phyloP scores from a whole-genome alignment of 2,113 vertebrate species.

The Onychorhynchus coronatus region DNA sequence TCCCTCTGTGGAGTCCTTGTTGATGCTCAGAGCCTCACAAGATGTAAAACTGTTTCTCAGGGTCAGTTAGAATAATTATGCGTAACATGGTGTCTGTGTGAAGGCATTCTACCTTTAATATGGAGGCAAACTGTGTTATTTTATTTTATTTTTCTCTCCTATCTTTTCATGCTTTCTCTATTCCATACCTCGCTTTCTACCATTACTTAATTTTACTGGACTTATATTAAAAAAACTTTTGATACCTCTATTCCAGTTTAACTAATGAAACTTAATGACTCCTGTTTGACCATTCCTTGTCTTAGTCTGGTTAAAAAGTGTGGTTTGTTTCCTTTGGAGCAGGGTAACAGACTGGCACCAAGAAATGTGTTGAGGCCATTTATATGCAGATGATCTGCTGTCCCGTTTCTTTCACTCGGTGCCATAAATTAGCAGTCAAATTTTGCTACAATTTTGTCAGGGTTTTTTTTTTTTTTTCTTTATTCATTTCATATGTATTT shows the following conservation, averaged over 20 bases:
- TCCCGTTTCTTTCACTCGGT: constrained; percentile 58
- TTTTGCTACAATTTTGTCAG: constrained; percentile 57
- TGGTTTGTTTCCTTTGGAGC: constrained; percentile 36
- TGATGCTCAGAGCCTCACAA: neutral
- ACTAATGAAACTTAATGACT: constrained; percentile 3
- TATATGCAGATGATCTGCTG: constrained; percentile 66
- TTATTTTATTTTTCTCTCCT: neutral
- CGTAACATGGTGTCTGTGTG: neutral
- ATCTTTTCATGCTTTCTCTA: neutral
- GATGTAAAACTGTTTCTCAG: neutral
- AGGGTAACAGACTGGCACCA: constrained; percentile 8
- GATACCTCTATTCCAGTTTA: neutral
- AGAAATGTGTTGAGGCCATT: constrained; percentile 54
- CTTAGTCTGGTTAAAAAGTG: constrained; percentile 24
- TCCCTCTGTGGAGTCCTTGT: neutral
- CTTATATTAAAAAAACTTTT: neutral
- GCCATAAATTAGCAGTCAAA: constrained; percentile 66
- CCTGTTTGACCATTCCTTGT: neutral
- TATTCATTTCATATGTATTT: constrained; percentile 51
- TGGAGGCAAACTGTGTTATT: neutral
- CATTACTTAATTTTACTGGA: neutral
- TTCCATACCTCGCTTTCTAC: neutral
- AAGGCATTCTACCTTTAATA: neutral
- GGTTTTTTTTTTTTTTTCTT: neutral
- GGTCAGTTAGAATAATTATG: neutral